phyloP scores from a whole-genome alignment of 2,797 vertebrate genomes.

The Thripadectes ignobilis region DNA sequence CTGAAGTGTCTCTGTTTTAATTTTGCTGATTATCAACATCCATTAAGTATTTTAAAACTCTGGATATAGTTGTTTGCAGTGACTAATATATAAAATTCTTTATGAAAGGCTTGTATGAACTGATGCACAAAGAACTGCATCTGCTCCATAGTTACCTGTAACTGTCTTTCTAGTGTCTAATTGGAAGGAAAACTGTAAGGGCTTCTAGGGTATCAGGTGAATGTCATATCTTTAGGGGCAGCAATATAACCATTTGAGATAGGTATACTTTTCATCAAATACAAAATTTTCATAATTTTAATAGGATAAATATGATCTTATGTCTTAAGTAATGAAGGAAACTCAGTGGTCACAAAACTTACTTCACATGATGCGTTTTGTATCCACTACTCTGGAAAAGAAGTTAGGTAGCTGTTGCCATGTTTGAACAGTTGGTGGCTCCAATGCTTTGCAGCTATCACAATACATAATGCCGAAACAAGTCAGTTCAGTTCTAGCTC shows the following conservation, averaged over 20 bases:
- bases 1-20: not conserved
- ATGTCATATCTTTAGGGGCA: not conserved
- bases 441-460: slow-evolving; percentile 72
- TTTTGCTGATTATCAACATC: not conserved
- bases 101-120: not conserved
- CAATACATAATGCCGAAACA: not conserved
- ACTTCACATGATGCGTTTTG: not conserved
- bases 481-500: not conserved
- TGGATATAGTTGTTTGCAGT: not conserved
- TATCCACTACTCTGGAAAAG: not conserved
- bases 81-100: not conserved
- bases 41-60: not conserved
- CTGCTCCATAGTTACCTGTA: not conserved
- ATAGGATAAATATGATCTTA: not conserved
- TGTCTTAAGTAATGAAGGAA: not conserved
- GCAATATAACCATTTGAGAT: not conserved
- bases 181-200: not conserved
- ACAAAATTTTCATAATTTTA: not conserved
- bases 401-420: slow-evolving; percentile 56
- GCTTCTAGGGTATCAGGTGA: not conserved
- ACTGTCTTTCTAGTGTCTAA: not conserved
- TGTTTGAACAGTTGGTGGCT: slow-evolving; percentile 82
- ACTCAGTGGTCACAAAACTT: not conserved
- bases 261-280: not conserved
- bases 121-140: not conserved